A percentile compares a stretch with the other conserved stretches of the same genome.
phyloP scores from a whole-genome alignment of 2,888 invertebrate species.

The Cryptus viduatorius region DNA sequence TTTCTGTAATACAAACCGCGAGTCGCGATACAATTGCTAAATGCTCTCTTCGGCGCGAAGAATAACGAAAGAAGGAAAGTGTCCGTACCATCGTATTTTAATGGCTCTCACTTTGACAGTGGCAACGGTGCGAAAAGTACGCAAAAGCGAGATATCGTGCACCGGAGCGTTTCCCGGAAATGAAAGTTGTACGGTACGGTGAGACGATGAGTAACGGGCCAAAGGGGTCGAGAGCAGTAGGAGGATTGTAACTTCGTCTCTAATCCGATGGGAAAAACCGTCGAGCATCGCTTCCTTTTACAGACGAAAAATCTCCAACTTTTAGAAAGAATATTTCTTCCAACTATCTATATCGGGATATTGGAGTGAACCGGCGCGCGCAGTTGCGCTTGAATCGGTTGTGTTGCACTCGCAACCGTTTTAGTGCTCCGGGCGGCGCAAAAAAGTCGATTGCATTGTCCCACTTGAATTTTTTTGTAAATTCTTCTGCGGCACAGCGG shows the following conservation, averaged over 20 bases:
- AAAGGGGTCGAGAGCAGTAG: not conserved
- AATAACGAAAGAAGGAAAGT: constrained; percentile 5
- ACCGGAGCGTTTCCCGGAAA: constrained; percentile 49
- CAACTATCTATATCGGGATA: not conserved
- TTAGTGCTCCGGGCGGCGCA: too few species aligned
- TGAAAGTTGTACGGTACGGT: constrained; percentile 34
- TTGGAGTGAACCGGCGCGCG: too few species aligned
- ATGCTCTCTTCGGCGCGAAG: not conserved
- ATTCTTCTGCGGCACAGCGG: too few species aligned
- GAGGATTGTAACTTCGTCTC: not conserved
- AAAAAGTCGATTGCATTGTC: too few species aligned
- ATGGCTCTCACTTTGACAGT: not conserved
- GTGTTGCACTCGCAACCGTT: too few species aligned
- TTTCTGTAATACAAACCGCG: not conserved
- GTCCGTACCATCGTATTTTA: not conserved
- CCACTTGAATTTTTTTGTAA: too few species aligned
- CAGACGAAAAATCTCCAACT: not conserved
- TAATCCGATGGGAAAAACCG: constrained; percentile 6
- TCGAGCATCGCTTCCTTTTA: not conserved
- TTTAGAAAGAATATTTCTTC: not conserved
- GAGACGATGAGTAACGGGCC: not conserved
- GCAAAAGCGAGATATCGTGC: constrained; percentile 32
- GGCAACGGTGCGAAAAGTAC: constrained; percentile 6
- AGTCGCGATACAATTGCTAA: not conserved
- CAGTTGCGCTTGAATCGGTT: too few species aligned